Conservation (phyloP, 2,888 invertebrate species). For the Eumerus sabulonum region DNA sequence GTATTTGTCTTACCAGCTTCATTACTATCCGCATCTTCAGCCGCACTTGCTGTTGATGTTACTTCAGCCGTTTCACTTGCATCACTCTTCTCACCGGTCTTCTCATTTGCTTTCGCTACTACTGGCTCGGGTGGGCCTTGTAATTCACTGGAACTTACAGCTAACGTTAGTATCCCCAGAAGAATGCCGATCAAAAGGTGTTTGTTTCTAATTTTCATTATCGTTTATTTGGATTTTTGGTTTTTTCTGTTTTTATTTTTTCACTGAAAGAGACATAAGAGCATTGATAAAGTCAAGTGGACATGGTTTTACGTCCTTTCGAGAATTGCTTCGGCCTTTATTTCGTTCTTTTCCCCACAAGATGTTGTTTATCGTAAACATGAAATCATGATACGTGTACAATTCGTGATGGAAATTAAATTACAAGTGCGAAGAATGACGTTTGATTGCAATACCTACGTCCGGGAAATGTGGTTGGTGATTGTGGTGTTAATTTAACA, state of each 20-base stretch:
- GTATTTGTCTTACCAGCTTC: constrained; percentile 25
- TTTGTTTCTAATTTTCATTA: constrained; percentile 61
- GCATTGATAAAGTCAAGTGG: background rate
- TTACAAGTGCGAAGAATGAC: background rate
- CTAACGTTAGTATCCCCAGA: constrained; percentile 34
- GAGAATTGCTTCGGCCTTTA: constrained; percentile 13
- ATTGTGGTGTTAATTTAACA: constrained; percentile 51
- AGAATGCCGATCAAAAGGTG: constrained; percentile 49
- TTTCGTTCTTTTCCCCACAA: constrained; percentile 26
- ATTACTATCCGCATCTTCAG: constrained; percentile 13
- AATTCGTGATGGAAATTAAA: constrained; percentile 2
- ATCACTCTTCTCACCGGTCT: constrained; percentile 27
- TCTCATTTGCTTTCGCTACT: background rate
- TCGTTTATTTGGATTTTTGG: constrained; percentile 13
- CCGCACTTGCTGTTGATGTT: background rate
- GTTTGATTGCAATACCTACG: constrained; percentile 40
- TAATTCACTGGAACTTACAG: constrained; percentile 38
- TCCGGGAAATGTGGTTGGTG: constrained; percentile 51
- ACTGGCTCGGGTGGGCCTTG: constrained; percentile 55
- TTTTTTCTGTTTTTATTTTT: too few relatives aligned
- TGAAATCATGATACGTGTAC: constrained; percentile 62
- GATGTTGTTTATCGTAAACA: constrained; percentile 62
- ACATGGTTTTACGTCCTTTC: constrained; percentile 25
- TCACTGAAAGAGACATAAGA: constrained; percentile 19
- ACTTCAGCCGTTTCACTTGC: constrained; percentile 21